phyloP scores from a whole-genome alignment of 2,797 vertebrate species.

The Capromys pilorides region DNA sequence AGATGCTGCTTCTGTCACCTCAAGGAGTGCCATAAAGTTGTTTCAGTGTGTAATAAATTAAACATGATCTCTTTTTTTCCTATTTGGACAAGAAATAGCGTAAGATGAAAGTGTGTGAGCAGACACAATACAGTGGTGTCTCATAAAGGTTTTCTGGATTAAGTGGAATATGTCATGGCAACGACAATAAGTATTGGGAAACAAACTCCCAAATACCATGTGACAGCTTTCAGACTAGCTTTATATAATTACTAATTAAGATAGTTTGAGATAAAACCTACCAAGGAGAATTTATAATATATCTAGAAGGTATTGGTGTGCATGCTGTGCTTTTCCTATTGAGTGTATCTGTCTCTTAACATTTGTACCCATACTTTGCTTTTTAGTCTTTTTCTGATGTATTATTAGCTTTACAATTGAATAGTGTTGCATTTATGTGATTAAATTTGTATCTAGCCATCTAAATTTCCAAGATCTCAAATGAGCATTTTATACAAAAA shows the following conservation, averaged over 20 bases:
- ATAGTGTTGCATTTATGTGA: neutral
- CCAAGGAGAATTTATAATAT: neutral
- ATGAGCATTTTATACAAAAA: neutral
- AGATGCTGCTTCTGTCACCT: slow-evolving; percentile 19
- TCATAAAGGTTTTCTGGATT: neutral
- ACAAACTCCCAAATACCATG: neutral
- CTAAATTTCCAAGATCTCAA: neutral
- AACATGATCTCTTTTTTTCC: slow-evolving; percentile 14
- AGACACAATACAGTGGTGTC: neutral
- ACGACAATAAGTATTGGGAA: neutral
- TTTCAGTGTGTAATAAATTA: slow-evolving; percentile 49
- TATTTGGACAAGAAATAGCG: slow-evolving; percentile 47
- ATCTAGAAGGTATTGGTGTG: neutral
- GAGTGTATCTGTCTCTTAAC: neutral
- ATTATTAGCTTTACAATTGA: neutral
- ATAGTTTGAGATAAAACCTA: slow-evolving; percentile 23
- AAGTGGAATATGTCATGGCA: neutral
- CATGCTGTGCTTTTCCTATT: neutral
- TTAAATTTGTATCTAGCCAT: neutral
- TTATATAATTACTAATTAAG: slow-evolving; percentile 46
- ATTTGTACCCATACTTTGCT: neutral
- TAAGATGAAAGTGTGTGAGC: neutral
- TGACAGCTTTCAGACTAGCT: slow-evolving; percentile 29
- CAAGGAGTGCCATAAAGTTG: slow-evolving; percentile 25
- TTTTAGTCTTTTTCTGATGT: neutral